Percentiles rank a stretch among this genome's conserved stretches.
Evolutionary conservation across 2,797 vertebrate genomes (phyloP).

Genomic region (Dipus sagitta): DNA sequence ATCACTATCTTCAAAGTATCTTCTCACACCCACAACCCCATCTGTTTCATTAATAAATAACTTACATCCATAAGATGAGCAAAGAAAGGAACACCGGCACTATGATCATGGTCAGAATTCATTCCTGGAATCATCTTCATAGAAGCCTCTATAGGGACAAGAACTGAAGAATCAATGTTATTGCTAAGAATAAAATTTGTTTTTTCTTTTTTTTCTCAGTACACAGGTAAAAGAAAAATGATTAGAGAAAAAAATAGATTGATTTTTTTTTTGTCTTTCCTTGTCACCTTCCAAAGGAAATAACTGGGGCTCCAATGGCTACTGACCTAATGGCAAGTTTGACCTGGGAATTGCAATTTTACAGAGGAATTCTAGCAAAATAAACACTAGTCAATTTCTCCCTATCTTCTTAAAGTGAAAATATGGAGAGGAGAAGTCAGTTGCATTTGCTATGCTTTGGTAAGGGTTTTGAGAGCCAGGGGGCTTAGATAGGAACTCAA

Average conservation of each 20-base stretch:
- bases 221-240: not conserved
- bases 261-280: not conserved
- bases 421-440: not conserved
- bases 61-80: slow-evolving; percentile 27
- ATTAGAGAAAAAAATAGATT: not conserved
- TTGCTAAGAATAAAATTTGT: not conserved
- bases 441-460: not conserved
- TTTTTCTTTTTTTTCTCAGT: not conserved
- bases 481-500: too few relatives aligned
- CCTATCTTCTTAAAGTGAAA: not conserved
- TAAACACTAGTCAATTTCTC: not conserved
- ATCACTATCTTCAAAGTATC: slow-evolving; percentile 8
- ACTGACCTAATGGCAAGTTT: not conserved
- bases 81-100: not conserved
- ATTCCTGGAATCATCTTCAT: not conserved
- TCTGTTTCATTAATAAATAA: slow-evolving; percentile 69
- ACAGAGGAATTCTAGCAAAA: not conserved
- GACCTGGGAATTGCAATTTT: not conserved
- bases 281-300: not conserved
- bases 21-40: slow-evolving; percentile 60
- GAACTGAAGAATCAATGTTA: not conserved
- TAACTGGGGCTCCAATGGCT: too few relatives aligned
- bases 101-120: not conserved
- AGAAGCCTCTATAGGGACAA: not conserved
- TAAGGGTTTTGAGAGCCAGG: not conserved